Evolutionary conservation across 2,888 invertebrate species (phyloP), one percentile per base, ranked within the genome.

Genomic region (Slavum lentiscoides): DNA sequence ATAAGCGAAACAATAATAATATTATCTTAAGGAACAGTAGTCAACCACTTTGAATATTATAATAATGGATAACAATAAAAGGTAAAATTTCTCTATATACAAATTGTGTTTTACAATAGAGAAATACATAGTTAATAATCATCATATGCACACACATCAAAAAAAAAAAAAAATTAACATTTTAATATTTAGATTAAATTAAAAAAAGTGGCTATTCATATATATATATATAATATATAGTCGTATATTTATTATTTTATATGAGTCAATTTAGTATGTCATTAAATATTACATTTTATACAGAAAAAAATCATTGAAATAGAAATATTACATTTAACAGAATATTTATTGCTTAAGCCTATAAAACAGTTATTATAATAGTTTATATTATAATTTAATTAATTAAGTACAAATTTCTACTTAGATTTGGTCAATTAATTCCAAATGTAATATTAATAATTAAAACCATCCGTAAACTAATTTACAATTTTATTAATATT

Each of bases 331-430:
- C 19, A 80, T 59, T 59, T 68, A 80, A 80, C 70, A 64, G 70
- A 80, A 80, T 80, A 72, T 72, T 76, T 80, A 80, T 72, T 72
- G 43, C 62, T 80, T 80, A 80, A 64, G 72, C 72, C 80, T 80
- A 80, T 70, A 64, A 80, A 72, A 80, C 55, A 11, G 39, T 72
- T 49, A 77, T 75, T 62, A 80, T 75, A 75, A 75, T 62, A 39
- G 64, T 53, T 73, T 72, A 37, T 69, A 37, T 61, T 68, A 67
- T 69, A 59, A 67, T 69, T 6, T 64, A 66, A 53, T 62, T 69
- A 53, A 69, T 70, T 70, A 77, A 62, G 58, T 80, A 72, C 62
- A 80, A 55, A 80, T 72, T 53, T 72, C 80, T 80, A 80, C 80
- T 80, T 43, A 80, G n/a, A 43, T 80, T 72, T 70, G 80, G 80